Evolutionary conservation across 2,113 vertebrate species (phyloP).

Genomic region (Paradoxurus hermaphroditus): DNA sequence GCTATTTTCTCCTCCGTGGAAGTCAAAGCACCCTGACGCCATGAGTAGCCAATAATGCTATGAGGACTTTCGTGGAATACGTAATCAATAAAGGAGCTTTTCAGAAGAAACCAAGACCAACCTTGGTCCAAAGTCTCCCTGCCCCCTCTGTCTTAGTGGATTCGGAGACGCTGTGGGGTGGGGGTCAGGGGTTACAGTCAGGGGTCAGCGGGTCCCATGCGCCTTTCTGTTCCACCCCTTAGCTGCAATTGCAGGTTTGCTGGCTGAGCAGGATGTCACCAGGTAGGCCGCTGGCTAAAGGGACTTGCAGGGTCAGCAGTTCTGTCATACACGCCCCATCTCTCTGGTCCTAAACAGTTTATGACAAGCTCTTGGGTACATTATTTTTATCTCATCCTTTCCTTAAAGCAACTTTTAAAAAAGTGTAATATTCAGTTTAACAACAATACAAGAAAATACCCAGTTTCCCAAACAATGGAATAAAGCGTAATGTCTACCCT

Average conservation of each 20-base stretch:
- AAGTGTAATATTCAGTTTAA: conserved; percentile 11
- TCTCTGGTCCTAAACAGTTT: neutral
- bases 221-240: neutral
- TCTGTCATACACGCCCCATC: neutral
- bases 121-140: neutral
- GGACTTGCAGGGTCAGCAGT: neutral
- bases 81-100: neutral
- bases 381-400: conserved; percentile 15
- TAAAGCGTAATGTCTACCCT: neutral
- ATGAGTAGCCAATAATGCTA: neutral
- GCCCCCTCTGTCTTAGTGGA: neutral
- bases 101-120: neutral
- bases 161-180: neutral
- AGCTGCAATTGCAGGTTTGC: neutral
- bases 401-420: neutral
- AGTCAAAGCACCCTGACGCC: neutral
- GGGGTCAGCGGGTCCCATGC: accelerated
- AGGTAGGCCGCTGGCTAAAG: neutral
- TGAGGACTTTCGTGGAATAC: neutral
- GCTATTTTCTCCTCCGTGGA: neutral
- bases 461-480: neutral
- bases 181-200: too few species aligned
- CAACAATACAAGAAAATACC: neutral
- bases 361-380: neutral
- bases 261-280: neutral